Conservation (phyloP, 2,888 invertebrate species). For the Melinopterus prodromus region DNA sequence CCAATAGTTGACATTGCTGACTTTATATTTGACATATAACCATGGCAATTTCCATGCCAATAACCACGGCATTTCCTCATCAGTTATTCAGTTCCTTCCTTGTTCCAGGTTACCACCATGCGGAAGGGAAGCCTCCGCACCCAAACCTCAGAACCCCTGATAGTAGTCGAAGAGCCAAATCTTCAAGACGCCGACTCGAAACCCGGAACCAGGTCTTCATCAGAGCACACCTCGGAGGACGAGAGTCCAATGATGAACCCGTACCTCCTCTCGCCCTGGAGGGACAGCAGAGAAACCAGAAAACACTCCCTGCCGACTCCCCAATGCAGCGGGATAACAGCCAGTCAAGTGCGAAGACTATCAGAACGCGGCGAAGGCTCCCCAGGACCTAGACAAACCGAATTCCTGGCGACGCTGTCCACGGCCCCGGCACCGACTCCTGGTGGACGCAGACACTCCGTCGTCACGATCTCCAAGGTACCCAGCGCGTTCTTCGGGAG, state of each 20-base stretch:
- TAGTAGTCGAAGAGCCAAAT: constrained; percentile 83
- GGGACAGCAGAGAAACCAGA: constrained; percentile 75
- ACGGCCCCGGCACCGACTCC: constrained; percentile 76
- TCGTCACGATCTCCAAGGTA: constrained; percentile 85
- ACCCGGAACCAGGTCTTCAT: constrained; percentile 59
- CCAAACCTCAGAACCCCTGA: constrained; percentile 72
- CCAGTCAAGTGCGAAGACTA: constrained; percentile 83
- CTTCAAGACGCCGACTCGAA: constrained; percentile 70
- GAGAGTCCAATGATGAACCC: constrained; percentile 79
- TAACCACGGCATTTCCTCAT: neutral
- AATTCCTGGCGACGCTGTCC: constrained; percentile 83
- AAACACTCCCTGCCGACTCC: constrained; percentile 87
- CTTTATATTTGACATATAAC: no score
- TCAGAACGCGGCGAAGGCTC: constrained; percentile 79
- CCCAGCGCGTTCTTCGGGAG: constrained; percentile 80
- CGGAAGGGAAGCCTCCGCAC: constrained; percentile 66
- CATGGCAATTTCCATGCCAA: no score
- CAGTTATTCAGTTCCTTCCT: constrained; percentile 9
- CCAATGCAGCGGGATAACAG: constrained; percentile 85
- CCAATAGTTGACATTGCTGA: no score
- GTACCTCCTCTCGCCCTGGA: constrained; percentile 82
- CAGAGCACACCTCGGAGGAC: constrained; percentile 74
- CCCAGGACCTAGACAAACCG: constrained; percentile 80
- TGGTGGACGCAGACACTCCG: constrained; percentile 84
- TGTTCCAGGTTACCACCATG: constrained; percentile 33